Percentiles rank a stretch among this genome's conserved stretches.
phyloP scores from a whole-genome alignment of 2,113 vertebrate species.

The Kryptolebias marmoratus region DNA sequence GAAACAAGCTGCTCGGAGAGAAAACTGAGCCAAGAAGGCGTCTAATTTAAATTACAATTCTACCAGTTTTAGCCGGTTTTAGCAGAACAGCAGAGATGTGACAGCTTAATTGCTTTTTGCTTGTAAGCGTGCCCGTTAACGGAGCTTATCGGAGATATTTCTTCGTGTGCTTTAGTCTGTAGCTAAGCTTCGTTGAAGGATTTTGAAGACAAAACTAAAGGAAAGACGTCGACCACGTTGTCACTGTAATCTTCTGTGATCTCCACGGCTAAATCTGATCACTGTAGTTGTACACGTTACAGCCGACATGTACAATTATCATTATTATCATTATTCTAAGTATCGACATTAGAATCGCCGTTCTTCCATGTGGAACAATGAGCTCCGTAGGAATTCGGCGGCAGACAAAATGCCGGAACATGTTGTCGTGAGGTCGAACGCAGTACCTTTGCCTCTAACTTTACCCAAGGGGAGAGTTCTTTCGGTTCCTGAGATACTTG shows the following conservation, averaged over 20 bases:
- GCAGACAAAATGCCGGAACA: too few species aligned
- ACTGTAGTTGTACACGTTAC: too few species aligned
- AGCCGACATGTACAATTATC: too few species aligned
- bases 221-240: constrained; percentile 65
- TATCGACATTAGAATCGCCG: constrained; percentile 25
- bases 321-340: too few species aligned
- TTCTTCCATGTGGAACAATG: constrained; percentile 30
- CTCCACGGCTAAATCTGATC: constrained; percentile 9
- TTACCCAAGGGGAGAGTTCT: too few species aligned
- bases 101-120: constrained; percentile 20
- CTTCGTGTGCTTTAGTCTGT: constrained; percentile 46
- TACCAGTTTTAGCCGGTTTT: constrained; percentile 19
- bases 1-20: constrained; percentile 39
- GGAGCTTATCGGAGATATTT: constrained; percentile 54
- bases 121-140: constrained; percentile 31
- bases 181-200: constrained; percentile 53
- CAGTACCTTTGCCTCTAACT: too few species aligned
- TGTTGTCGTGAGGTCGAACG: not conserved
- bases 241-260: constrained; percentile 40
- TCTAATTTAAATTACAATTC: constrained; percentile 25
- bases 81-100: not conserved
- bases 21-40: constrained; percentile 30
- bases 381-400: not conserved
- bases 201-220: constrained; percentile 58
- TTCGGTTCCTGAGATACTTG: too few species aligned